Evolutionary conservation across 2,888 invertebrate species (phyloP).

Genomic region (Drosophila pegasa): DNA sequence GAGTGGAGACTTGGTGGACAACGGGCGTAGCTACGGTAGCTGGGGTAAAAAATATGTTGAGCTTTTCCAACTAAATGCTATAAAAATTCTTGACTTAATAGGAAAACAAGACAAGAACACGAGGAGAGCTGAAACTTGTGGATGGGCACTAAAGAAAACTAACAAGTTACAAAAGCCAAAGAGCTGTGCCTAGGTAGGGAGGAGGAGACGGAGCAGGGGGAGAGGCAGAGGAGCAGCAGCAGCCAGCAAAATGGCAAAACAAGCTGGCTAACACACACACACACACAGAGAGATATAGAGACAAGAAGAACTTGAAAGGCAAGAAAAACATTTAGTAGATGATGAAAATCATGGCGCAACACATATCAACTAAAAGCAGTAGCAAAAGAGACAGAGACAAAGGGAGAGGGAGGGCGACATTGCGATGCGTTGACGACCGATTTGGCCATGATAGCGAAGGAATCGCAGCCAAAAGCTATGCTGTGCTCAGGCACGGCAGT

Average conservation of each 20-base stretch:
- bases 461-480: slow-evolving; percentile 9
- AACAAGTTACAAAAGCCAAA: slow-evolving; percentile 75
- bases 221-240: slow-evolving; percentile 8
- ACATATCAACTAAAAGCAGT: slow-evolving; percentile 56
- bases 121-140: slow-evolving; percentile 50
- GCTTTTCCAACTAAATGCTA: slow-evolving; percentile 80
- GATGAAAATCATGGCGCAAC: slow-evolving; percentile 75
- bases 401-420: not conserved
- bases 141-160: slow-evolving; percentile 73
- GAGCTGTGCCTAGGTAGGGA: slow-evolving; percentile 22
- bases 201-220: too few species aligned
- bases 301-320: slow-evolving; percentile 71
- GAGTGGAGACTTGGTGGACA: too few species aligned
- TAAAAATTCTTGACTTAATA: slow-evolving; percentile 80
- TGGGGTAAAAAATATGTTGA: slow-evolving; percentile 66
- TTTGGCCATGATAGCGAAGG: slow-evolving; percentile 25
- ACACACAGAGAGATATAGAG: slow-evolving; percentile 21
- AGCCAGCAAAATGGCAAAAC: slow-evolving; percentile 44
- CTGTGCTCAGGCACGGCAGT: slow-evolving; percentile 8
- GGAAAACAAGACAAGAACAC: slow-evolving; percentile 77
- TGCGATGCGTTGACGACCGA: slow-evolving; percentile 42
- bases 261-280: slow-evolving; percentile 42
- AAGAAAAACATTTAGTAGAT: slow-evolving; percentile 77
- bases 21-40: slow-evolving; percentile 6
- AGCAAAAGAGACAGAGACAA: slow-evolving; percentile 3